Conservation (phyloP, 2,113 vertebrate species). For the Ahaetulla prasina region DNA sequence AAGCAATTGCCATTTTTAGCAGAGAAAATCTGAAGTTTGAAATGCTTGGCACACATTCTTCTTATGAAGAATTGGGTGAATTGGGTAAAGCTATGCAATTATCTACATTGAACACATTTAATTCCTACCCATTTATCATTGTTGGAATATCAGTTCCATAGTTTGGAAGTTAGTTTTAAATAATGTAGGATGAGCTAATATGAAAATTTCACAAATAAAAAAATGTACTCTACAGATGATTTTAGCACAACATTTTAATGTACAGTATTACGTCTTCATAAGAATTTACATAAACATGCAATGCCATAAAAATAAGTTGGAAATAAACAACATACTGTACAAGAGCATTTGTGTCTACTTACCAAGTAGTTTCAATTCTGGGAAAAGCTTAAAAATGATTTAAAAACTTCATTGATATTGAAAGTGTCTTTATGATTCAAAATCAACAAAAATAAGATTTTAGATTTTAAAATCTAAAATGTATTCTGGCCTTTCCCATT, state of each 20-base stretch:
- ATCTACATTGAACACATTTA: neutral
- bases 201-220: neutral
- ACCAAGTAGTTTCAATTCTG: neutral
- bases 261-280: neutral
- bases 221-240: neutral
- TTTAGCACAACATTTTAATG: neutral
- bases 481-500: no score
- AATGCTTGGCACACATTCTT: neutral
- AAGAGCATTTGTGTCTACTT: neutral
- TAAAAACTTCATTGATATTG: neutral
- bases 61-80: neutral
- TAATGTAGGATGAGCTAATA: neutral
- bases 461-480: neutral
- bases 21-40: neutral
- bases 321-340: neutral
- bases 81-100: neutral
- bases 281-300: neutral
- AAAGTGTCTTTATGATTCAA: neutral
- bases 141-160: neutral
- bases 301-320: neutral
- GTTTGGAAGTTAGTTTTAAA: neutral
- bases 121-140: neutral
- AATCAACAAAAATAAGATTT: neutral
- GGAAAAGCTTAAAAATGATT: neutral
- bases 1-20: slow-evolving; percentile 5